Base-by-base conservation (phyloP, 1,140 invertebrate genomes). In the Meloidogyne hapla region DNA sequence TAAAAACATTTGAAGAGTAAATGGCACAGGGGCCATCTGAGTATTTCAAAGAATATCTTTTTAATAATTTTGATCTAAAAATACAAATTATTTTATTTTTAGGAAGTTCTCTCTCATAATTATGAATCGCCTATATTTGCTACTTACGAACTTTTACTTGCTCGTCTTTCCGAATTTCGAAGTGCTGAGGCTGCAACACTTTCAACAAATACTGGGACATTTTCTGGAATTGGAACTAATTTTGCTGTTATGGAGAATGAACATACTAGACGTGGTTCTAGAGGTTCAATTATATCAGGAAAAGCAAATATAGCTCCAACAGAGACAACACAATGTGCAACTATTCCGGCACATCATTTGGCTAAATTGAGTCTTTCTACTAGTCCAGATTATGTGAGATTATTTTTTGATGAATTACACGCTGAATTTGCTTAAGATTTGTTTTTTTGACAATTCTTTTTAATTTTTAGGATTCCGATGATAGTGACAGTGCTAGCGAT, bases 261-360 rank as follows among this genome's bases (percentile, higher is more conserved):
- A 25, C 75, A 79, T 18, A 69, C 80, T 26, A 42, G 84, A 69
- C 64, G 84, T 9, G 84, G 84, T 18, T 85, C 84, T n/a, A 77
- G 84, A 48, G 84, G 84, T 21, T 87, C 86, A 9, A 85, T 85
- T 69, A 62, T 87, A 9, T 87, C 86, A 62, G 84, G 84, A 26
- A 85, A 84, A 65, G 84, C 84, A 13, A 83, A 83, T 63, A 82
- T 85, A 6, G 85, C 85, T 42, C 79, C 82, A 9, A 81, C 82
- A 64, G 79, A 77, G 23, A 63, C 79, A 13, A 61, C 42, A n/a
- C 38, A 45, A 13, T 61, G 77, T 18, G 74, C 81, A 15, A 87
- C 84, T 6, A 87, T 85, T 73, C 83, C 84, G 6, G 75, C 85
- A 18, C 84, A 86, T 65, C 86, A 85, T 45, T 76, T 87, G 23